Evolutionary conservation across 2,797 vertebrate species (phyloP).

Genomic region (Arctocebus calabarensis): DNA sequence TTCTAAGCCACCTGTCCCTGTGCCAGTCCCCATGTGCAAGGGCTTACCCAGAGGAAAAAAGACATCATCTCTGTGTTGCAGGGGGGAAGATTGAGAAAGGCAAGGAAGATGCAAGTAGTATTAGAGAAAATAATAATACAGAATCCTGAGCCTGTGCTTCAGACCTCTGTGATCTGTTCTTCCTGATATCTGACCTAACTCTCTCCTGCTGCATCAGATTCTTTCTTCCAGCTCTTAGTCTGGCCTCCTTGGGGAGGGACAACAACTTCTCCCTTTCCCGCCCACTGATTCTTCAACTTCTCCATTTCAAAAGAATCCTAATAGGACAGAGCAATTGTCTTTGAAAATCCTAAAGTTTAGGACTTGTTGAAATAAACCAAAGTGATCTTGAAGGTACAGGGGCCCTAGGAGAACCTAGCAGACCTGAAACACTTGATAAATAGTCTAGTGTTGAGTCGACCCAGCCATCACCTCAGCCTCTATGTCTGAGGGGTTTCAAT

Average conservation of each 20-base stretch:
- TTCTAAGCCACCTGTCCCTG: neutral
- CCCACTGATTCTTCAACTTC: neutral
- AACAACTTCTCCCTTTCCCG: neutral
- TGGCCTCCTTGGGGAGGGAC: neutral
- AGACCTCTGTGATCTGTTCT: neutral
- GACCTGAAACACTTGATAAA: neutral
- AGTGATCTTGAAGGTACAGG: neutral
- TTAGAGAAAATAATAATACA: neutral
- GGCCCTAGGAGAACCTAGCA: neutral
- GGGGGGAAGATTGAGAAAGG: neutral
- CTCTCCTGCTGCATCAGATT: neutral
- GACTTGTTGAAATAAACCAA: slow-evolving; percentile 10
- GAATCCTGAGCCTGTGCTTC: neutral
- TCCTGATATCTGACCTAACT: slow-evolving; percentile 37
- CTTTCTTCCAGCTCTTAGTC: neutral
- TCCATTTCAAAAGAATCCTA: slow-evolving; percentile 25
- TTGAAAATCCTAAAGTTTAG: slow-evolving; percentile 27
- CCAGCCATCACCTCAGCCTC: neutral
- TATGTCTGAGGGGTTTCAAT: neutral
- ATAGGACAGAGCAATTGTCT: neutral
- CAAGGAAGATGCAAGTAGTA: neutral
- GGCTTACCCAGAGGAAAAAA: neutral
- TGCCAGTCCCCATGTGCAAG: neutral
- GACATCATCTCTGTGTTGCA: neutral
- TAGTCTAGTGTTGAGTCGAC: rapidly evolving